Conservation (phyloP, 1,140 invertebrate species). For the Cydia fagiglandana region DNA sequence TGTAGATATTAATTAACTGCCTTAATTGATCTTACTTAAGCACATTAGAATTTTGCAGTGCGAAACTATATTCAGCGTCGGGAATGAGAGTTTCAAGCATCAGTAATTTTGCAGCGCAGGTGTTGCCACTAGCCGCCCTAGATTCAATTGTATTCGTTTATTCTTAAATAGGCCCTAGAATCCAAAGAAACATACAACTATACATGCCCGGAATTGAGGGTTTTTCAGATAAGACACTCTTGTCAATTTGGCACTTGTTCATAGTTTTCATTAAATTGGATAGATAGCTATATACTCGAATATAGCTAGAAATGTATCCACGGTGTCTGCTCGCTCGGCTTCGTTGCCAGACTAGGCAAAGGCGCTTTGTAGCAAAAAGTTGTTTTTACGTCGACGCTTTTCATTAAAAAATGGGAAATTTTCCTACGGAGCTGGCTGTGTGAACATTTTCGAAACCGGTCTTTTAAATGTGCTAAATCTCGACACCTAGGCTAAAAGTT, state of each 20-base stretch:
- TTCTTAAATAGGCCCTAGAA: neutral
- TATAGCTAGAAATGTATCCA: neutral
- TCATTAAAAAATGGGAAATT: constrained; percentile 1
- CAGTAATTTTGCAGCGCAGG: neutral
- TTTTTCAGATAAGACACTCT: neutral
- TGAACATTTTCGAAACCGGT: neutral
- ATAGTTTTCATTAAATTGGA: neutral
- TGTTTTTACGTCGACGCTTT: constrained; percentile 3
- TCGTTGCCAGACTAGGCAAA: constrained; percentile 9
- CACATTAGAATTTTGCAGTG: neutral
- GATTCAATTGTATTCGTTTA: neutral
- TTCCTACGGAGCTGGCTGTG: neutral
- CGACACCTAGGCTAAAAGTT: neutral
- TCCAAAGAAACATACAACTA: neutral
- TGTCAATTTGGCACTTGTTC: neutral
- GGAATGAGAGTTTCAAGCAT: neutral
- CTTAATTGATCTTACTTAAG: neutral
- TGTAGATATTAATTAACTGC: neutral
- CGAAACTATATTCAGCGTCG: neutral
- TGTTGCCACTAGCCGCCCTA: neutral
- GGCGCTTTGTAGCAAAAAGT: constrained; percentile 4
- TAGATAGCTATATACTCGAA: neutral
- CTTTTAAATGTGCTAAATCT: neutral
- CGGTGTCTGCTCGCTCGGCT: neutral
- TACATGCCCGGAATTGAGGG: neutral